These are phyloP conservation scores for Megalonaias nervosa DNA, from an alignment of 1,140 invertebrate genomes.

Conservation along the genomic window DNA sequence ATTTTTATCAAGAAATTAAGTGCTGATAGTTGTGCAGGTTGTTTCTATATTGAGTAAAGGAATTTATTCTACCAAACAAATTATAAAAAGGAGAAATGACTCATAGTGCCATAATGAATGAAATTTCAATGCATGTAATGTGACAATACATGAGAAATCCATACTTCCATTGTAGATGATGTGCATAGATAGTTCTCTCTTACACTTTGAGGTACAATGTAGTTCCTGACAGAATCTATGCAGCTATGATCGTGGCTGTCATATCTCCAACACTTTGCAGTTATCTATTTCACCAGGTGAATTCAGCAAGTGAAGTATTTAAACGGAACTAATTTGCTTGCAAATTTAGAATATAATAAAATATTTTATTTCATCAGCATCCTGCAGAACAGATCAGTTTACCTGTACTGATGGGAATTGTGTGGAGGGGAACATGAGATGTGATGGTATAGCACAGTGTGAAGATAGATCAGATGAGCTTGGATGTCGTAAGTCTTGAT, in stretches of 20 bases:
- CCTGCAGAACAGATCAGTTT: slow-evolving; percentile 21
- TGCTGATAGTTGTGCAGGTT: too few species aligned
- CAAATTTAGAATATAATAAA: neutral
- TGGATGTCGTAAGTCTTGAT: slow-evolving; percentile 74
- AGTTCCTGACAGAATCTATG: neutral
- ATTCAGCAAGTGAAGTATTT: neutral
- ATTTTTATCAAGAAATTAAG: too few species aligned
- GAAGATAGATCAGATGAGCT: slow-evolving; percentile 69
- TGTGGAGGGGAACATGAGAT: slow-evolving; percentile 74
- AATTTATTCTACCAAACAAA: too few species aligned
- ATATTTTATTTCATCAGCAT: neutral
- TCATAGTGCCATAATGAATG: too few species aligned
- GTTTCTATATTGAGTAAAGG: too few species aligned
- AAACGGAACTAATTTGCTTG: neutral
- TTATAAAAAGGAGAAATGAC: too few species aligned
- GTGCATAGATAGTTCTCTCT: slow-evolving; percentile 77
- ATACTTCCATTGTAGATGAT: slow-evolving; percentile 52
- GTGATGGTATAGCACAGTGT: slow-evolving; percentile 76
- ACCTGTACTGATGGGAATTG: slow-evolving; percentile 70
- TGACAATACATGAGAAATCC: too few species aligned
- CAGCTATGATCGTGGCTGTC: neutral
- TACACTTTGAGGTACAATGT: slow-evolving; percentile 67
- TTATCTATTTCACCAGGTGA: neutral
- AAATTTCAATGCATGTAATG: too few species aligned
- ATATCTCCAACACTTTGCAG: neutral